A percentile compares a stretch with the other conserved stretches of the same genome.
Evolutionary conservation across 2,797 vertebrate species (phyloP).

Genomic region (Microctenopoma steveboyesi): DNA sequence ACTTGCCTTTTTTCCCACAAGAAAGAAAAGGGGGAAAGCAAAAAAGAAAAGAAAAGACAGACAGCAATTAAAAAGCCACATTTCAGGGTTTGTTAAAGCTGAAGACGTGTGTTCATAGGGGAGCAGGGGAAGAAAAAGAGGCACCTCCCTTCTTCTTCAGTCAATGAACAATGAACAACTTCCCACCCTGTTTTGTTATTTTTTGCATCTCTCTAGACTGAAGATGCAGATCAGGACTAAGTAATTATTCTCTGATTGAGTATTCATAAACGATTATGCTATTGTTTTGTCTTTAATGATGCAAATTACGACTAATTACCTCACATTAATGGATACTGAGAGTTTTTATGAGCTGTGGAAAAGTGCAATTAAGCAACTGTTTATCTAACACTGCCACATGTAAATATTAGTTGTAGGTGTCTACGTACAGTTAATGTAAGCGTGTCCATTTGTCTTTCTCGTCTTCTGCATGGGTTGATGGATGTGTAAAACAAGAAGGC

Average conservation of each 20-base stretch:
- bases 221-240: slow-evolving; percentile 64
- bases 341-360: slow-evolving; percentile 71
- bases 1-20: slow-evolving; percentile 28
- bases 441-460: slow-evolving; percentile 48
- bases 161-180: slow-evolving; percentile 50
- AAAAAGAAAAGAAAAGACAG: slow-evolving; percentile 42
- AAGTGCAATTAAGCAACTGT: slow-evolving; percentile 68
- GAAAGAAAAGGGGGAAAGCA: neutral
- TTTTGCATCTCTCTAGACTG: slow-evolving; percentile 53
- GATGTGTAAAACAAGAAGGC: slow-evolving; percentile 40
- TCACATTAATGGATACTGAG: slow-evolving; percentile 68
- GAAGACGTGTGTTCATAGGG: slow-evolving; percentile 21
- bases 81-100: slow-evolving; percentile 54
- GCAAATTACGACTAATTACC: slow-evolving; percentile 79
- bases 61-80: slow-evolving; percentile 59
- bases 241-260: slow-evolving; percentile 78
- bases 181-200: slow-evolving; percentile 35
- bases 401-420: slow-evolving; percentile 68
- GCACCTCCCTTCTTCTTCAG: slow-evolving; percentile 28
- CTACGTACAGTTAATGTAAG: slow-evolving; percentile 47
- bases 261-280: slow-evolving; percentile 78
- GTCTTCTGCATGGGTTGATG: slow-evolving; percentile 54
- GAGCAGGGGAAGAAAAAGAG: slow-evolving; percentile 8
- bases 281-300: slow-evolving; percentile 80
- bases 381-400: slow-evolving; percentile 63